Conservation (phyloP, 2,113 vertebrate species). For the Pitta sordida region DNA sequence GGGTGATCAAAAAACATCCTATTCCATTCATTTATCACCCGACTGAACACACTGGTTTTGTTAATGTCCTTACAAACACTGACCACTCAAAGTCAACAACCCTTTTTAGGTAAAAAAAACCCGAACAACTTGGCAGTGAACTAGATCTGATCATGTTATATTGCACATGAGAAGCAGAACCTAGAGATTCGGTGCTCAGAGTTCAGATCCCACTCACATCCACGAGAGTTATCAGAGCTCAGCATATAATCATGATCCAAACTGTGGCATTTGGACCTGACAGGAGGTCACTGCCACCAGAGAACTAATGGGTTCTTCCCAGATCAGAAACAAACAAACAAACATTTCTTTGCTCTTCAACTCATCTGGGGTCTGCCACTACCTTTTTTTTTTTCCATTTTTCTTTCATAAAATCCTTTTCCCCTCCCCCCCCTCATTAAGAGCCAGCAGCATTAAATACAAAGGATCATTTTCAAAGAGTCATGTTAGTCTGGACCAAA, state of each 20-base stretch:
- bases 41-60: background rate
- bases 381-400: background rate
- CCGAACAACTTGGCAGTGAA: background rate
- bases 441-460: background rate
- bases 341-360: background rate
- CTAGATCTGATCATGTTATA: background rate
- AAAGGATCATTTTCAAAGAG: background rate
- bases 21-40: background rate
- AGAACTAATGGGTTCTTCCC: background rate
- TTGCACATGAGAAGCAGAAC: slow-evolving; percentile 36
- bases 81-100: background rate
- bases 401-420: background rate
- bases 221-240: background rate
- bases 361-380: background rate
- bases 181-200: background rate
- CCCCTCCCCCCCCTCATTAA: background rate
- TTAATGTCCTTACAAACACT: background rate
- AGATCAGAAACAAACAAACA: background rate
- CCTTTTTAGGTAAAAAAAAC: background rate
- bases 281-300: background rate
- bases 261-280: background rate
- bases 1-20: slow-evolving; percentile 49
- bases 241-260: background rate
- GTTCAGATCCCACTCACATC: background rate
- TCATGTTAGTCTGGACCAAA: background rate